These are phyloP conservation scores for Trachurus trachurus DNA, from an alignment of 2,797 vertebrate species.

Conservation along the genomic window DNA sequence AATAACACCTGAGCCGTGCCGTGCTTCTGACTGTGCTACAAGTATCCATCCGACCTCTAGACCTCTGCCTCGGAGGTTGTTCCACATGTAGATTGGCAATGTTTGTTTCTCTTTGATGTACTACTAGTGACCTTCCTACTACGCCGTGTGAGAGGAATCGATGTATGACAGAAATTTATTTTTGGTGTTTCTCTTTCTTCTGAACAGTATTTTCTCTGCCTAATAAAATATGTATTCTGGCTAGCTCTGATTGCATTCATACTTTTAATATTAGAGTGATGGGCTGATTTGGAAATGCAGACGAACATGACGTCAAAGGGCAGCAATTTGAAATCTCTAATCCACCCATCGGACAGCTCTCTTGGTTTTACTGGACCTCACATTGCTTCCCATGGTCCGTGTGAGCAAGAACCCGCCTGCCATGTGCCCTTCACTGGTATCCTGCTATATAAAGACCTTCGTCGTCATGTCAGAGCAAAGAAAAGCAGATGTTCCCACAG, in stretches of 20 bases:
- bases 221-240: conserved; percentile 88
- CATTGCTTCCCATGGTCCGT: conserved; percentile 56
- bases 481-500: conserved; percentile 80
- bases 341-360: neutral
- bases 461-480: conserved; percentile 43
- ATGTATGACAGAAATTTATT: conserved; percentile 82
- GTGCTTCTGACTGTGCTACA: conserved; percentile 55
- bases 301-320: conserved; percentile 13
- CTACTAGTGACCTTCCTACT: conserved; percentile 62
- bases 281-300: conserved; percentile 8
- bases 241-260: conserved; percentile 66
- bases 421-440: conserved; percentile 53
- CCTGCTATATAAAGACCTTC: conserved; percentile 68
- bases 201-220: conserved; percentile 88
- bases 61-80: conserved; percentile 44
- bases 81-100: conserved; percentile 42
- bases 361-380: conserved; percentile 15
- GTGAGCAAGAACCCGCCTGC: conserved; percentile 7
- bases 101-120: conserved; percentile 70
- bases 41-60: conserved; percentile 28
- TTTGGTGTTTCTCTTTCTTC: conserved; percentile 84
- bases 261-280: conserved; percentile 9
- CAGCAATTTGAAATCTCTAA: conserved; percentile 24
- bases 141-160: conserved; percentile 58
- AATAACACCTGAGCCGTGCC: conserved; percentile 34